Conservation (phyloP, 2,888 invertebrate genomes). For the Theretra japonica region DNA sequence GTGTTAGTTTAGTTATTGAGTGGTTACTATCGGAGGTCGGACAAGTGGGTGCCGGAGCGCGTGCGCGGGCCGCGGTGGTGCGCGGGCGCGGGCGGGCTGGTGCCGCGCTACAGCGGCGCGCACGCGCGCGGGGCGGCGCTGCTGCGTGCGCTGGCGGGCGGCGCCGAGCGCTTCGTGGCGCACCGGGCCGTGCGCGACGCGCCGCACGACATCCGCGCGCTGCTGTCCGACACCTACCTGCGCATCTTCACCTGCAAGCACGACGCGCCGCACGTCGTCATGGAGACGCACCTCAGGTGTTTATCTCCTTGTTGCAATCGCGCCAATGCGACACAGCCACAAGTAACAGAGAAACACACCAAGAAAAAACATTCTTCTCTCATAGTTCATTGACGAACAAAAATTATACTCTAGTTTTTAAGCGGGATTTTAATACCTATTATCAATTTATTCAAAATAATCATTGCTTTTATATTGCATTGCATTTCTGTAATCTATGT, state of each 20-base stretch:
- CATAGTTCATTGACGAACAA: no score
- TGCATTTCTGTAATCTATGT: no score
- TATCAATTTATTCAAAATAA: no score
- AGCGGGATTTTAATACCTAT: no score
- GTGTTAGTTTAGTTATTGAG: slow-evolving; percentile 32
- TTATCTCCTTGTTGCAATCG: no score
- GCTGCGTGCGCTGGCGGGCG: slow-evolving; percentile 89
- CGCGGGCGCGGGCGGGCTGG: slow-evolving; percentile 91
- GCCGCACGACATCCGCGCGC: slow-evolving; percentile 91
- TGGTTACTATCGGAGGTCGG: slow-evolving; percentile 76
- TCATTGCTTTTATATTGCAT: no score
- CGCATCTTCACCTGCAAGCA: slow-evolving; percentile 88
- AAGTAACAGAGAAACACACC: no score
- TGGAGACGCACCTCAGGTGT: slow-evolving; percentile 87
- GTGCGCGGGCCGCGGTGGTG: slow-evolving; percentile 89
- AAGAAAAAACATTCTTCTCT: no score
- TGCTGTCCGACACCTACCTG: slow-evolving; percentile 90
- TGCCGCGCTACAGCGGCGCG: slow-evolving; percentile 91
- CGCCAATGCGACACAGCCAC: no score
- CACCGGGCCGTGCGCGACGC: slow-evolving; percentile 91
- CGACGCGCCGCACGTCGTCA: slow-evolving; percentile 81
- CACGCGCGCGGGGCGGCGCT: slow-evolving; percentile 90
- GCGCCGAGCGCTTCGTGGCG: slow-evolving; percentile 91
- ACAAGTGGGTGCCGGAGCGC: slow-evolving; percentile 87
- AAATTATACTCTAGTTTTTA: no score